Evolutionary conservation across 1,140 invertebrate genomes (phyloP), one percentile per base, ranked within the genome.

Genomic region (Meteorus sp.): DNA sequence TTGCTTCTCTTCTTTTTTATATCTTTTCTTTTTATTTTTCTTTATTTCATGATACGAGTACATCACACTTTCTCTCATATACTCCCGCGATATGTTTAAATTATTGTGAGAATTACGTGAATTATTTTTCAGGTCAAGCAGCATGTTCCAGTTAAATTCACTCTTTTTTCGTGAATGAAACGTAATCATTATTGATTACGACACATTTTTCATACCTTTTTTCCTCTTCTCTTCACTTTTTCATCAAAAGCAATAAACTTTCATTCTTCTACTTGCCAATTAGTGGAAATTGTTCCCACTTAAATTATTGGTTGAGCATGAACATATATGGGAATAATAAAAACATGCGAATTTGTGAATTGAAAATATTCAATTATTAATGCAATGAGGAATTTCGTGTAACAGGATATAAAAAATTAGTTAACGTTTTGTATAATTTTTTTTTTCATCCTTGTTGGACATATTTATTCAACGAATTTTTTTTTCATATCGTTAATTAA

Each of bases 181-280:
- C 37, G 27, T 31, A 7, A 4, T 39, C 13, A 39, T 39, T 39
- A 37, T 20, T 22, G 17, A 5, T 37, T 37, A 8, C 19, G n/a
- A 11, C 19, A 52, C 25, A 5, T 17, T 13, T 33, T 15, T 31
- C 5, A 9, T 23, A n/a, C n/a, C n/a, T n/a, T n/a, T n/a, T n/a
- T n/a, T n/a, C n/a, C n/a, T n/a, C n/a, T n/a, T n/a, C n/a, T n/a
- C n/a, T n/a, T n/a, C n/a, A n/a, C n/a, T n/a, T n/a, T n/a, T n/a
- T n/a, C n/a, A n/a, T n/a, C n/a, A 20, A 52, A 33, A 39, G 33
- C 19, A 4, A 39, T 52, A 52, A 52, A 39, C 31, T 52, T 52
- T 52, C 31, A 52, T 52, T 52, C n/a, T n/a, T 22, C 50, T 22
- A 37, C 50, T 39, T 19, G 25, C 33, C 20, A 37, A 37, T 52